Conservation (phyloP, 2,888 invertebrate genomes). For the Incurvaria masculella region DNA sequence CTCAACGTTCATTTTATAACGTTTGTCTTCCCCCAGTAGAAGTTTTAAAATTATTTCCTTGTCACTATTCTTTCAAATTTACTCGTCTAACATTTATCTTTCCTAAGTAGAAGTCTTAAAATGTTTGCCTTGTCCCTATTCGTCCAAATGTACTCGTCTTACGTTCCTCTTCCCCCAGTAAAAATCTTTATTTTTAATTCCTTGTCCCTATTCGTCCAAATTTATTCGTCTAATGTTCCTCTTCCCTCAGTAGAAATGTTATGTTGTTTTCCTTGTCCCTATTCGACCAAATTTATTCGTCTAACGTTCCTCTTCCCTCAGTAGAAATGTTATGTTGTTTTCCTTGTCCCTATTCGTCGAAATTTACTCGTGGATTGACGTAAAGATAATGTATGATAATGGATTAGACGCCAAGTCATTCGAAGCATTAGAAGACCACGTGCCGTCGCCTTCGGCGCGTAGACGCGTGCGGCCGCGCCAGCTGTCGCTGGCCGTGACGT, state of each 20-base stretch:
- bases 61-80: too few species aligned
- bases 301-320: neutral
- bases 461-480: too few species aligned
- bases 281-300: neutral
- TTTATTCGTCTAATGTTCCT: too few species aligned
- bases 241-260: neutral
- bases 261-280: neutral
- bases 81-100: too few species aligned
- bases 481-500: too few species aligned
- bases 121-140: neutral
- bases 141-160: neutral
- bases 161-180: neutral
- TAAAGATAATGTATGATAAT: conserved; percentile 3
- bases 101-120: too few species aligned
- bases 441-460: too few species aligned
- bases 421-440: too few species aligned
- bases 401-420: conserved; percentile 1
- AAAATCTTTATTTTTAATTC: neutral
- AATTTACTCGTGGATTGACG: neutral
- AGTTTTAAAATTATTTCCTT: too few species aligned
- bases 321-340: neutral
- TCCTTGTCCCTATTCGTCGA: conserved; percentile 3
- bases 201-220: conserved; percentile 1
- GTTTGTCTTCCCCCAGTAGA: too few species aligned
- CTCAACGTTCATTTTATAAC: too few species aligned